phyloP scores from a whole-genome alignment of 2,888 invertebrate species.

The Antitype chi region DNA sequence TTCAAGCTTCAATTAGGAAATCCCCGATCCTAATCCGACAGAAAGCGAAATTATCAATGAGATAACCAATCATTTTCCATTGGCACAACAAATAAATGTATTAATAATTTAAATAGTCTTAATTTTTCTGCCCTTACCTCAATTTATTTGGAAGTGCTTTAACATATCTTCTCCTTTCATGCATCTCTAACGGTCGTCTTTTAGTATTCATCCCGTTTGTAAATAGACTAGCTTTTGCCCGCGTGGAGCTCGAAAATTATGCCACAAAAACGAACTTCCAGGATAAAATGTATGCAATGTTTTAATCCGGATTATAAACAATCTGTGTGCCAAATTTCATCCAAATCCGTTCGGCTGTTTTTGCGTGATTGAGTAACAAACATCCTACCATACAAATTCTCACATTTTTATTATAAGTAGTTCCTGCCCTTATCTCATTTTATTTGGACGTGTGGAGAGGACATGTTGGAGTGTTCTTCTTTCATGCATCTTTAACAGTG shows the following conservation, averaged over 20 bases:
- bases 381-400: too few relatives aligned
- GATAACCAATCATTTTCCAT: conserved; percentile 31
- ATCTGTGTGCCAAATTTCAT: too few relatives aligned
- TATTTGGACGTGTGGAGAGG: background rate
- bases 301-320: too few relatives aligned
- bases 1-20: conserved; percentile 27
- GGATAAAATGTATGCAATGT: too few relatives aligned
- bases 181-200: background rate
- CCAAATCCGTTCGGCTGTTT: too few relatives aligned
- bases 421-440: background rate
- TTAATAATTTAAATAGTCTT: background rate
- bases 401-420: too few relatives aligned
- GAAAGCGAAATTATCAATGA: conserved; percentile 29
- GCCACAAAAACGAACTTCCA: too few relatives aligned
- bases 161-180: background rate
- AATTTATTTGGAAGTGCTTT: background rate
- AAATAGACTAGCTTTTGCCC: too few relatives aligned
- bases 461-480: background rate
- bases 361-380: too few relatives aligned
- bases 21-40: conserved; percentile 23
- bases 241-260: too few relatives aligned
- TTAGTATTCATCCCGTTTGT: background rate
- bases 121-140: background rate
- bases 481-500: background rate
- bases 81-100: conserved; percentile 13